Base-by-base conservation (phyloP, 2,888 invertebrate species). In the Synanthedon tipuliformis region DNA sequence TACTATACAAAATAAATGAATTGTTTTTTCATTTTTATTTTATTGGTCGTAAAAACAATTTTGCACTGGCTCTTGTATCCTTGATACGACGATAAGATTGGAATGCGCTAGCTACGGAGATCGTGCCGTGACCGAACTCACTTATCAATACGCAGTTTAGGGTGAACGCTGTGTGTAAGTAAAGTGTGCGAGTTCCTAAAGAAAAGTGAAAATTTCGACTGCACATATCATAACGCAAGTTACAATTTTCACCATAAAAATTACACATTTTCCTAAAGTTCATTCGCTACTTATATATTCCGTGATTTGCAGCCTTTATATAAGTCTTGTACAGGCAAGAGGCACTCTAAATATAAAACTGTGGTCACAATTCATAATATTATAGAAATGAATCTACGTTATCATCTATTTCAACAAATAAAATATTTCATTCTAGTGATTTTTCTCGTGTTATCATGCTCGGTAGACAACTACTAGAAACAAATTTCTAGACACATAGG, bases 341-440 rank as follows among this genome's bases (percentile, higher is more conserved):
- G 89, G 89, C 89, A 89, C 89, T 89, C 89, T 88, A 89, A 88
- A 89, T 89, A 89, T 89, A 89, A 88, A 88, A 88, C 82, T 78
- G 88, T 88, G 87, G 88, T 88, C 88, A 85, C 86, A 86, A 86
- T 87, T 81, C 45, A 45, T 45, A 45, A 45, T 45, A 45, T 34
- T 34, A 34, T 45, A 45, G 83, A 83, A 86, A 84, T 73, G 78
- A 80, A 78, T 78, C 83, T 84, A 85, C 80, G 59, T 64, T 69
- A 67, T 73, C 4, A 78, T 68, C 81, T 81, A 82, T 78, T 74
- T 74, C 71, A 81, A 81, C 73, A 75, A 71, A 73, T 77, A 71
- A 75, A 75, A 75, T 75, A 73, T 77, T 73, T 79, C 77, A 82
- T 83, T 84, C 83, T 83, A 78, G 75, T 78, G 78, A 23, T 23